These are phyloP conservation scores for Nyctalus aviator DNA, from an alignment of 2,797 vertebrate genomes.

Conservation along the genomic window DNA sequence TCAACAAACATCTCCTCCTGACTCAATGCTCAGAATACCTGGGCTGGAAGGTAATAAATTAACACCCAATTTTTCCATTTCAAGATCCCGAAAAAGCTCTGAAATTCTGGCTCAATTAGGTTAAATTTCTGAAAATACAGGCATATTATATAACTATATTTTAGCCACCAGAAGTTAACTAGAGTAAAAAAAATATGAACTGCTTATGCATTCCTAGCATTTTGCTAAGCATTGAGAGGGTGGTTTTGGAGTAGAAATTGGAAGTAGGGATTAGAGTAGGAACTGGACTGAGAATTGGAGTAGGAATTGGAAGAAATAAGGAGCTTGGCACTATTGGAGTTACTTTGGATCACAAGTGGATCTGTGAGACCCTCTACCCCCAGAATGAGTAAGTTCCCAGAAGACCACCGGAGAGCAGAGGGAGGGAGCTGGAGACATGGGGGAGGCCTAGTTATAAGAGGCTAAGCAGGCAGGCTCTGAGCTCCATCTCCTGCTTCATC, in stretches of 20 bases:
- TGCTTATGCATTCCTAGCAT: not conserved
- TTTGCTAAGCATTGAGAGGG: not conserved
- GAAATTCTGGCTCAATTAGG: not conserved
- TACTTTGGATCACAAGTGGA: not conserved
- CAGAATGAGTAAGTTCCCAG: not conserved
- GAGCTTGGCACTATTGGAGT: not conserved
- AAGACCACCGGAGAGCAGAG: not conserved
- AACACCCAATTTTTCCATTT: not conserved
- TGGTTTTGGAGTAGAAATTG: not conserved
- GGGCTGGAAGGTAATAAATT: not conserved
- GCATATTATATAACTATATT: not conserved
- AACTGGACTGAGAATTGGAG: no score
- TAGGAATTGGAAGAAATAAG: not conserved
- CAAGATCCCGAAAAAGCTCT: not conserved
- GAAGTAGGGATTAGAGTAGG: not conserved
- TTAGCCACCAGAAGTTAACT: not conserved
- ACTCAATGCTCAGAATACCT: not conserved
- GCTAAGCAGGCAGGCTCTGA: not conserved
- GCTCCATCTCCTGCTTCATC: not conserved
- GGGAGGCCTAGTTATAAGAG: accelerated
- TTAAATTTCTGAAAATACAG: not conserved
- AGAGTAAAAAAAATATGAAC: not conserved
- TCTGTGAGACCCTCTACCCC: not conserved
- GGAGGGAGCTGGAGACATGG: accelerated
- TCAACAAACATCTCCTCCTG: accelerated